Base-by-base conservation (phyloP, 2,113 vertebrate species). In the Datnioides undecimradiatus region DNA sequence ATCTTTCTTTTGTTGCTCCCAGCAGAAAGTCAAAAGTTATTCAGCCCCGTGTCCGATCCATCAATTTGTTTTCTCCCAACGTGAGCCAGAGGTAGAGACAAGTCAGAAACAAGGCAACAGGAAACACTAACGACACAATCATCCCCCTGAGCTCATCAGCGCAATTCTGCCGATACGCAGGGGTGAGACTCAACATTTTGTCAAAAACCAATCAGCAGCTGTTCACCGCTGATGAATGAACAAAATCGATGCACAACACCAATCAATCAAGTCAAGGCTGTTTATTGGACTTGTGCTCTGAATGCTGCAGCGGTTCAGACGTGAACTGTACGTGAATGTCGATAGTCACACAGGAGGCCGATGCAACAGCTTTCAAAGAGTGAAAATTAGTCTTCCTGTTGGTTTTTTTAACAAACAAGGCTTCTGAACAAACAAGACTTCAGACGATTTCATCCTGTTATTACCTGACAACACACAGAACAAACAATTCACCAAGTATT, bases 181-280 rank as follows among this genome's bases (percentile, higher is more conserved):
- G 71, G 4, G 54, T n/a, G 62, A 40, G 10, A 55, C 7, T 29
- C 8, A 7, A 25, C 34, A 14, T 33, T 85, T 79, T 27, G 23
- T 76, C 74, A 87, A 78, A 85, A 86, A 27, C 1, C 57, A 84
- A 87, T 86, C 78, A 79, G 76, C 46, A 5, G 7, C 59, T 29
- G 66, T 45, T 6, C 0, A 1, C 19, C 1, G 13, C 55, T 40
- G 63, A 78, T 4, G 6, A 19, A 49, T 1, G 25, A 52, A 31
- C 29, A 38, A 66, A n/a, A 63, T 59, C 3, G 16, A 73, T 51
- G n/a, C 23, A 40, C 23, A 3, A 4, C 13, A 13, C 36, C 12
- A 19, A 80, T 75, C 55, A 23, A 64, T 84, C 66, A 73, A 57
- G 29, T 64, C 64, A 45, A 73, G 55, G 77, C 19, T 31, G 63